Base-by-base conservation (phyloP, 1,140 invertebrate genomes). In the Marisa cornuarietis region DNA sequence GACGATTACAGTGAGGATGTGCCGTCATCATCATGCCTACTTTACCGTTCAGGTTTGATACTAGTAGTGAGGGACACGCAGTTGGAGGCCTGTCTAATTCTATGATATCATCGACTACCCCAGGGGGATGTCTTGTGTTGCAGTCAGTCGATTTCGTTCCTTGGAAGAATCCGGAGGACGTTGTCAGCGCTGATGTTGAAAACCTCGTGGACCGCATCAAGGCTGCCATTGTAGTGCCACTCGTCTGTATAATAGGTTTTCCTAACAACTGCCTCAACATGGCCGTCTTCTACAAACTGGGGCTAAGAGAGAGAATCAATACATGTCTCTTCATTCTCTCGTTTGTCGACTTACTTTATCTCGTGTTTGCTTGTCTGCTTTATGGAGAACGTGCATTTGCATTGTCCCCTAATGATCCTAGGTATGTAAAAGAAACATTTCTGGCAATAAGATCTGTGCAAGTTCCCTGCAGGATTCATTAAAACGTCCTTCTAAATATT, bases 251-350 rank as follows among this genome's bases (percentile, higher is more conserved):
- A 54, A 54, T 54, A 24, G 71, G 71, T 14, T 20, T 42, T 14
- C 4, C 71, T 8, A 54, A n/a, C 71, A 73, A 73, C 71, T 51
- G 51, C 51, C 24, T 73, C 71, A 73, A 73, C 71, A 73, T 73
- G 71, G 71, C 71, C 51, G 71, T 73, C 26, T 73, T 73, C 22
- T 73, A 73, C 71, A 26, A 49, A 26, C 71, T 54, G 51, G 71
- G 71, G 16, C 51, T 73, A 49, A 73, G 52, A 24, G 71, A 73
- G 51, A 51, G 71, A 18, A 73, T 73, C 71, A 73, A 73, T 51
- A 54, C 58, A 49, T 73, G 71, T 73, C 71, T 73, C 22, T 73
- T 73, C 18, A 49, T 54, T 49, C n/a, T 73, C 42, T 73, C 71
- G 14, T 20, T 73, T n/a, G 71, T 54, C 3, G 71, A 73, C 49